Base-by-base conservation (phyloP, 2,113 vertebrate genomes). In the Zeus faber region DNA sequence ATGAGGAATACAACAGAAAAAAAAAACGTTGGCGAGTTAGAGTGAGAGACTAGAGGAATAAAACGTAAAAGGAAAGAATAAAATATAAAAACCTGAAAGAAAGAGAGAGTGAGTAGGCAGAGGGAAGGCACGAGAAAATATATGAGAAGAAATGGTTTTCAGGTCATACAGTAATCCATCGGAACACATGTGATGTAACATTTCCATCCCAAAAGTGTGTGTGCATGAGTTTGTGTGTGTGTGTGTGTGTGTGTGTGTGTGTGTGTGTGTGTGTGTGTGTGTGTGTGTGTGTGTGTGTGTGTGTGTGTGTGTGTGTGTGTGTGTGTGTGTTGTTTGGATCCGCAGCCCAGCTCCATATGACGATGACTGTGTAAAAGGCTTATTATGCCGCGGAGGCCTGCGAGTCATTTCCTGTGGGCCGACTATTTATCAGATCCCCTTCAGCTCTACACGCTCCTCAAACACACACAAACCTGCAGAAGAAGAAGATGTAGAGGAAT, bases 351-450 rank as follows among this genome's bases (percentile, higher is more conserved):
- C 53, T 69, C 65, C 43, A 67, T 49, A 33, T 52, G 47, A 65
- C 58, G 54, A 67, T 67, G 77, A 73, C 64, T 64, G 71, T 76
- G 73, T 74, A 79, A 80, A 80, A 59, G 47, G 61, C 0, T 67
- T 63, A 74, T 72, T 78, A 76, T 80, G 60, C 67, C 21, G 63
- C 68, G 40, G 9, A 52, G 68, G 71, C 61, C 74, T 84, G 77
- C 72, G 73, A 76, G 78, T 82, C 62, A 82, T 82, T 82, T 84
- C 77, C 82, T 80, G 72, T 79, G 74, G 75, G 53, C 43, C 58
- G 76, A 79, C 60, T 77, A 61, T 77, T 79, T 81, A 79, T 81
- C 66, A 33, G 58, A 77, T 77, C 48, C 71, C 67, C 62, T 76
- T 51, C 47, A 74, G 69, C 49, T 71, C 72, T 46, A 70, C 62